Evolutionary conservation across 2,113 vertebrate species (phyloP), one percentile per base, ranked within the genome.

Genomic region (Xenopus laevis): DNA sequence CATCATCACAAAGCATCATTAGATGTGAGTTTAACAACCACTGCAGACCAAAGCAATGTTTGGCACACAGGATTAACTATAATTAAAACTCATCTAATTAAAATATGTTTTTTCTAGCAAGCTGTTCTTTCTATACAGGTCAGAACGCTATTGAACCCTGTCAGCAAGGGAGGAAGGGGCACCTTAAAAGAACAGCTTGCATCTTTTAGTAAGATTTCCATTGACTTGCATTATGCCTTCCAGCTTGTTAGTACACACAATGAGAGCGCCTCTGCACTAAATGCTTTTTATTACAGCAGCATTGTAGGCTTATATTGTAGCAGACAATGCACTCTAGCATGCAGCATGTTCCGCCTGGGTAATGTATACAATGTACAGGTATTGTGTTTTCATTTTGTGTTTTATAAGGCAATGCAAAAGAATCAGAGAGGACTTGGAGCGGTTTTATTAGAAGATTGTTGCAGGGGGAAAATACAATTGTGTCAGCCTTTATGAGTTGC

Each of bases 1-100:
- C 20, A 75, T 62, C 73, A 68, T 62, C 65, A 64, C 47, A 69
- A 69, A 69, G 74, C 69, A 64, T 69, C 67, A 63, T 77, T 64
- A 70, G 59, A 70, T 74, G 45, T 61, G 65, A 61, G 64, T 69
- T 77, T 63, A 70, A 77, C 66, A 64, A 70, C 74, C 67, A 58
- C 67, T 64, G 67, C 74, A 64, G 74, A 63, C 74, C 74, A 70
- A 63, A 58, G 58, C 47, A 57, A 58, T 33, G 17, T 18, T 70
- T 71, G 60, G 50, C 66, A 55, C 18, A 33, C n/a, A 68, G 66
- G 30, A 77, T 64, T 70, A 1, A 0, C 13, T 76, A 81, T 18
- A 65, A 76, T 21, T 79, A 72, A 68, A 0, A 62, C 21, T 21
- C 45, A 0, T 0, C n/a, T 68, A 27, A 64, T 58, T 75, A 79